Base-by-base conservation (phyloP, 2,113 vertebrate genomes). In the Leptocoma aspasia region DNA sequence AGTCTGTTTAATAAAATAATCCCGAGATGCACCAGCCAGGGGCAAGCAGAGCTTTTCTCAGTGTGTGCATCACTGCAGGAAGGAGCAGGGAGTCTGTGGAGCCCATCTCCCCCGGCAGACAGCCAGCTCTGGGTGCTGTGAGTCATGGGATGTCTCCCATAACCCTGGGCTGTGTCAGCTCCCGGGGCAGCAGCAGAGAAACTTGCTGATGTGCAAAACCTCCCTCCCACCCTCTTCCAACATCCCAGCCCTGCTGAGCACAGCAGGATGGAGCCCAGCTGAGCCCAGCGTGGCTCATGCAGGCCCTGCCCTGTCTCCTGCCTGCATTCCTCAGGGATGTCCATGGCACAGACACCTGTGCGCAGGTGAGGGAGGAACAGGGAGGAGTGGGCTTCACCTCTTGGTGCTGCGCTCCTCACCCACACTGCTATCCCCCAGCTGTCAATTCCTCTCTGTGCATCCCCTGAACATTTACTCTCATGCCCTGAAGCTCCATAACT, bases 181-280 rank as follows among this genome's bases (percentile, higher is more conserved):
- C 42, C 89, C n/a, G 45, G 49, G 66, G 57, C 11, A 4, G 71
- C 68, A 47, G 73, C 9, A 6, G 44, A 83, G 78, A 54, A 78
- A 82, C 78, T 26, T 37, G 83, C 89, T 73, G 83, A 91, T 81
- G 77, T 81, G 76, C 81, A 86, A 81, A 92, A 61, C 50, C 37
- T 72, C n/a, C n/a, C 84, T 81, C 68, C 30, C 35, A 28, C 10
- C 23, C 83, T 42, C 20, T 39, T 26, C 72, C 72, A 41, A 1
- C 33, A 4, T 13, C 28, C 49, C 86, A 1, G 79, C 71, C 47
- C 76, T 93, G 90, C 94, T 87, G 78, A 93, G 78, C 61, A 4
- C 73, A 82, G 95, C 82, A 73, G 78, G 78, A 79, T 75, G 71
- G 59, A 84, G 83, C 64, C 59, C 59, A 17, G 75, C 52, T 16